phyloP scores from a whole-genome alignment of 1,140 invertebrate species.

The Drosophila simulans region DNA sequence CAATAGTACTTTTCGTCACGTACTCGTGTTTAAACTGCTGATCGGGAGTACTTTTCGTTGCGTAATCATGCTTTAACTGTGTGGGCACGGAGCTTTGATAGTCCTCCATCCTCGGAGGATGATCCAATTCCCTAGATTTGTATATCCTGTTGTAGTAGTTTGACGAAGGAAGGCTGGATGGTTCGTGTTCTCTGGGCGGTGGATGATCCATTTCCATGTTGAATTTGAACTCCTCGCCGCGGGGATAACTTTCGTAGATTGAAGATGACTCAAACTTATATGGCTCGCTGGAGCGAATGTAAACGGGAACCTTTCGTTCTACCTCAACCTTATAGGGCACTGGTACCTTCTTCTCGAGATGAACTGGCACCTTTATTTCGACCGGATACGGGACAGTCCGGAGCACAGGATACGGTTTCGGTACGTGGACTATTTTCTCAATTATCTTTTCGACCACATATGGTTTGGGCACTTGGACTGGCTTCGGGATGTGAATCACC shows the following conservation, averaged over 20 bases:
- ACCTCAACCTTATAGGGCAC: slow-evolving; percentile 85
- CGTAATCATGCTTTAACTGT: slow-evolving; percentile 6
- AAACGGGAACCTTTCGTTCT: slow-evolving; percentile 85
- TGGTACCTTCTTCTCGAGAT: slow-evolving; percentile 85
- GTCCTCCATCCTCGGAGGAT: slow-evolving; percentile 3
- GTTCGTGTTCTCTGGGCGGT: slow-evolving; percentile 16
- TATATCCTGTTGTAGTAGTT: slow-evolving; percentile 31
- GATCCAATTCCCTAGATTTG: slow-evolving; percentile 7
- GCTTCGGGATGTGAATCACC: slow-evolving; percentile 75
- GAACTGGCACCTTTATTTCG: slow-evolving; percentile 85
- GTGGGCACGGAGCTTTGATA: slow-evolving; percentile 12
- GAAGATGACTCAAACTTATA: slow-evolving; percentile 53
- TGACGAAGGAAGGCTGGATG: not conserved
- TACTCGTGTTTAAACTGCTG: slow-evolving; percentile 15
- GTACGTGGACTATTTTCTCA: slow-evolving; percentile 73
- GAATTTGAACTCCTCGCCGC: slow-evolving; percentile 26
- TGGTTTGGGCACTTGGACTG: slow-evolving; percentile 66
- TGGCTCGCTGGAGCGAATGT: slow-evolving; percentile 63
- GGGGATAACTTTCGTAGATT: slow-evolving; percentile 28
- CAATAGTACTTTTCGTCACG: slow-evolving; percentile 1
- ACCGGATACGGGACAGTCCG: slow-evolving; percentile 85
- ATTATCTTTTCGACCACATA: slow-evolving; percentile 61
- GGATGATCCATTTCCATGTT: slow-evolving; percentile 28
- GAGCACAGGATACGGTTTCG: slow-evolving; percentile 86
- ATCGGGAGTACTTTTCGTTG: slow-evolving; percentile 2